Percentiles rank a stretch among this genome's conserved stretches.
Conservation (phyloP, 2,797 vertebrate species). For the Coluber constrictor region DNA sequence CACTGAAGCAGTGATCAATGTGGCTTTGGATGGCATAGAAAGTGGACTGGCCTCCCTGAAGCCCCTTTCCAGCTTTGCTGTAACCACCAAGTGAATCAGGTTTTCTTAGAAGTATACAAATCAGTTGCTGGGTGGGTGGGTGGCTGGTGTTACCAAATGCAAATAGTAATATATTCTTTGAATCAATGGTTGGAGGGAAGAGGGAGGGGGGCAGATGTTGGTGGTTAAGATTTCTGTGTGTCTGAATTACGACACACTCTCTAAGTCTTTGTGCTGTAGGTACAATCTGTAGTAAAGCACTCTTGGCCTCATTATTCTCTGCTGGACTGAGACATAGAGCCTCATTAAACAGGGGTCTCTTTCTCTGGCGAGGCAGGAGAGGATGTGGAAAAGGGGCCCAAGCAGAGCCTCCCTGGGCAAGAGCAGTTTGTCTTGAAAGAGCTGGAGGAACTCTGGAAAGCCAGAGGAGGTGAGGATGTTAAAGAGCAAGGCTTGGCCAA, state of each 20-base stretch:
- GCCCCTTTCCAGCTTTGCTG: background rate
- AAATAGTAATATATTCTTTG: conserved; percentile 24
- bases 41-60: too few relatives aligned
- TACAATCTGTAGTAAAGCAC: conserved; percentile 2
- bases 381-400: background rate
- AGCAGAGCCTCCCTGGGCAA: background rate
- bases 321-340: accelerated
- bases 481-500: background rate
- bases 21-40: background rate
- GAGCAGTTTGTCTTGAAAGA: background rate
- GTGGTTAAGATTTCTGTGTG: background rate
- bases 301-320: background rate
- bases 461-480: background rate
- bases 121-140: background rate
- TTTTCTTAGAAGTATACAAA: background rate
- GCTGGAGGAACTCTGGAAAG: background rate
- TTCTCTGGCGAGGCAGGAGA: background rate
- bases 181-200: background rate
- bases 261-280: background rate
- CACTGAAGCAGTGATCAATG: background rate
- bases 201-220: background rate
- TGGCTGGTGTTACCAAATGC: background rate
- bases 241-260: background rate
- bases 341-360: background rate
- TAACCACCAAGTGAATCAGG: background rate